These are phyloP conservation scores for Pterobdella sp. DNA, from an alignment of 2,888 invertebrate genomes.

Conservation along the genomic window DNA sequence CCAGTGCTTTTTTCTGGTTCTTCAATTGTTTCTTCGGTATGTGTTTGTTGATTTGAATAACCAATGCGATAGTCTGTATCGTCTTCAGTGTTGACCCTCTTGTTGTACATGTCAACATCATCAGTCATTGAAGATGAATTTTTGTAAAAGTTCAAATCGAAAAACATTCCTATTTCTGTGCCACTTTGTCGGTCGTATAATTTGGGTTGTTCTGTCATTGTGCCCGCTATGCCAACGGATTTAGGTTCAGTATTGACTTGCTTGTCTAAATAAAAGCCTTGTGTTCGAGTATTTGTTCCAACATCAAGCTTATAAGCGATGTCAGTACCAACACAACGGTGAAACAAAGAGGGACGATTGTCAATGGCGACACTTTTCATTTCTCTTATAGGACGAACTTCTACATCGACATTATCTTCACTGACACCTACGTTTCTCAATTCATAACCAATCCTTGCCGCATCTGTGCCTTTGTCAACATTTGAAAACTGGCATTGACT, in stretches of 20 bases:
- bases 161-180: slow-evolving; percentile 31
- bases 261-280: slow-evolving; percentile 35
- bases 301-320: slow-evolving; percentile 29
- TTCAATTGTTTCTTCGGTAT: not conserved
- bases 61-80: slow-evolving; percentile 19
- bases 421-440: slow-evolving; percentile 42
- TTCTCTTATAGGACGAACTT: slow-evolving; percentile 41
- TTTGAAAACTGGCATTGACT: slow-evolving; percentile 41
- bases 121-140: slow-evolving; percentile 27
- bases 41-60: slow-evolving; percentile 2
- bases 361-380: slow-evolving; percentile 43
- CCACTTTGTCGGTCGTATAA: slow-evolving; percentile 22
- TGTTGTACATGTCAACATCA: slow-evolving; percentile 25
- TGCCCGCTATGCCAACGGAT: slow-evolving; percentile 39
- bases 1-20: slow-evolving; percentile 7
- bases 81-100: slow-evolving; percentile 29
- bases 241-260: slow-evolving; percentile 42
- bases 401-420: slow-evolving; percentile 45
- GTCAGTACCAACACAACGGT: slow-evolving; percentile 33
- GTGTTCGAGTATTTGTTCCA: slow-evolving; percentile 32
- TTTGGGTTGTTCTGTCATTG: slow-evolving; percentile 42
- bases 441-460: slow-evolving; percentile 28
- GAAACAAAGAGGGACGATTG: slow-evolving; percentile 40
- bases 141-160: slow-evolving; percentile 19
- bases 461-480: slow-evolving; percentile 33